Percentiles rank a stretch among this genome's conserved stretches.
Evolutionary conservation across 1,140 invertebrate genomes (phyloP).

Genomic region (Diachasma alloeum): DNA sequence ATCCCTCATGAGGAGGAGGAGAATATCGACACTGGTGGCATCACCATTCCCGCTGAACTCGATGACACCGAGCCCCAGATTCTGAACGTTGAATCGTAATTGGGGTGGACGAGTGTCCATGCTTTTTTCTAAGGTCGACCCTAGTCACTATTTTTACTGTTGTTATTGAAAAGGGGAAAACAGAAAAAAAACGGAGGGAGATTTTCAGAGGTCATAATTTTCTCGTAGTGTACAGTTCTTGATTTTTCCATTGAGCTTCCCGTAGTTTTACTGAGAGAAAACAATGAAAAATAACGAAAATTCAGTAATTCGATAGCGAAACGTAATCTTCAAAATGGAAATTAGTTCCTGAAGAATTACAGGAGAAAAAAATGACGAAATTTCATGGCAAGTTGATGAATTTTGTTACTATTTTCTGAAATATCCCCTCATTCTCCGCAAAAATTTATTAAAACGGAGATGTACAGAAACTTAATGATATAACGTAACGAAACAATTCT

Average conservation of each 20-base stretch:
- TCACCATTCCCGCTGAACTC: slow-evolving; percentile 68
- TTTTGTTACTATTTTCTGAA: too few species aligned
- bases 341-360: too few species aligned
- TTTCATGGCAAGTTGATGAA: too few species aligned
- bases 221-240: slow-evolving; percentile 23
- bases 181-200: not conserved
- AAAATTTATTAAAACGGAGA: too few species aligned
- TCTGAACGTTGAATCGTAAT: slow-evolving; percentile 46
- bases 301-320: too few species aligned
- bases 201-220: slow-evolving; percentile 31
- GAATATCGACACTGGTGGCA: slow-evolving; percentile 70
- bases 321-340: too few species aligned
- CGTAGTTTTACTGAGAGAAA: not conserved
- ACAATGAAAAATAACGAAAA: not conserved
- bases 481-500: too few species aligned
- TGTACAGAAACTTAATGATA: too few species aligned
- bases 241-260: slow-evolving; percentile 23
- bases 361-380: too few species aligned
- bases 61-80: slow-evolving; percentile 38
- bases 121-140: not conserved
- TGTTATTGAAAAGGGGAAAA: not conserved
- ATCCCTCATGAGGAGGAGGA: slow-evolving; percentile 65
- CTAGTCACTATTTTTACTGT: slow-evolving; percentile 3
- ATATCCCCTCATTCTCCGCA: too few species aligned
- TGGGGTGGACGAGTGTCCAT: not conserved